These are phyloP conservation scores for Marasmarcha lunaedactyla DNA, from an alignment of 2,888 invertebrate species.

Conservation along the genomic window DNA sequence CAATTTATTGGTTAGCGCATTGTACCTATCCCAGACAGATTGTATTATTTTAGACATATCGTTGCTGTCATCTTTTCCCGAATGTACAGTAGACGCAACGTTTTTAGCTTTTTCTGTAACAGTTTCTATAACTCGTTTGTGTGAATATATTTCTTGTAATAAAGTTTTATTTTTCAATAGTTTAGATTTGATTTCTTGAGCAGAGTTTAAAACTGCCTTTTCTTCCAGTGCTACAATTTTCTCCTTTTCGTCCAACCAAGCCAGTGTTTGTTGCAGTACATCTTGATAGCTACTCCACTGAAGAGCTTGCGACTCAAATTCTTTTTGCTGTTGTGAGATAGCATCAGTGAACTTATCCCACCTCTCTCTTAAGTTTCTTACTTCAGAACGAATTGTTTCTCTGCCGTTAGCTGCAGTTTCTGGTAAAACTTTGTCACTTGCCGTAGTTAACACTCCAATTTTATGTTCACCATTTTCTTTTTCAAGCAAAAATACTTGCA, in stretches of 20 bases:
- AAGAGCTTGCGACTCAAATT: slow-evolving; percentile 84
- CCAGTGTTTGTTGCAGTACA: slow-evolving; percentile 81
- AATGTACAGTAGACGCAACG: slow-evolving; percentile 70
- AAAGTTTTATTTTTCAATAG: slow-evolving; percentile 87
- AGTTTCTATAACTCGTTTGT: slow-evolving; percentile 91
- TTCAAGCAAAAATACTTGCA: slow-evolving; percentile 81
- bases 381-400: slow-evolving; percentile 87
- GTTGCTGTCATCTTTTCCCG: slow-evolving; percentile 64
- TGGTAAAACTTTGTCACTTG: slow-evolving; percentile 91
- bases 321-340: slow-evolving; percentile 86
- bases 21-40: slow-evolving; percentile 82
- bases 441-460: slow-evolving; percentile 77
- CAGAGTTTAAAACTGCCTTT: slow-evolving; percentile 78
- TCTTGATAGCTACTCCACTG: slow-evolving; percentile 91
- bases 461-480: slow-evolving; percentile 87
- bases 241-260: slow-evolving; percentile 91
- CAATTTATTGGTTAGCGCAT: slow-evolving; percentile 75
- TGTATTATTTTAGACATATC: slow-evolving; percentile 78
- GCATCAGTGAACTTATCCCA: slow-evolving; percentile 91
- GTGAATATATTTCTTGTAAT: slow-evolving; percentile 89
- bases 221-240: slow-evolving; percentile 79
- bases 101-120: slow-evolving; percentile 89
- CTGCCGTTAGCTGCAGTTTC: slow-evolving; percentile 93
- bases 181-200: slow-evolving; percentile 88
- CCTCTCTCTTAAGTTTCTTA: slow-evolving; percentile 82